Percentiles rank a stretch among this genome's conserved stretches.
Evolutionary conservation across 2,888 invertebrate species (phyloP).

Genomic region (Sarcophaga carnaria): DNA sequence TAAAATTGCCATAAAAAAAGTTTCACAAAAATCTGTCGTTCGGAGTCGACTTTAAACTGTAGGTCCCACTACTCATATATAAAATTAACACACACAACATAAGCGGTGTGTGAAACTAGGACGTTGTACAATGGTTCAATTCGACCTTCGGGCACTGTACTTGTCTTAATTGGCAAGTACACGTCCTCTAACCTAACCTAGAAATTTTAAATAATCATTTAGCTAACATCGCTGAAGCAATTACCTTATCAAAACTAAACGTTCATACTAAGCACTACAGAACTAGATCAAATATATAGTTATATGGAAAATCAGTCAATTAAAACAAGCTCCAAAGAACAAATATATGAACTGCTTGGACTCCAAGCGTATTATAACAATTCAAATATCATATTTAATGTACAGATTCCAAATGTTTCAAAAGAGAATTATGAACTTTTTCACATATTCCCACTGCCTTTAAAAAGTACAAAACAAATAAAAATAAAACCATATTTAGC

Average conservation of each 20-base stretch:
- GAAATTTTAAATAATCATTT: conserved; percentile 54
- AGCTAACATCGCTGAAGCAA: conserved; percentile 57
- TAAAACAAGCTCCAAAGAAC: conserved; percentile 43
- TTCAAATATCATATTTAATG: conserved; percentile 63
- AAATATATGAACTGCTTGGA: conserved; percentile 47
- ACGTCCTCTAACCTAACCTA: neutral
- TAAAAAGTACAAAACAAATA: conserved; percentile 54
- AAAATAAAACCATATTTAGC: conserved; percentile 57
- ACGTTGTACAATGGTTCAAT: no score
- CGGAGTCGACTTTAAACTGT: no score
- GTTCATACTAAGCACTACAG: conserved; percentile 56
- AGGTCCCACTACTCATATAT: no score
- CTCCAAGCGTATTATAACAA: conserved; percentile 59
- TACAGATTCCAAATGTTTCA: conserved; percentile 54
- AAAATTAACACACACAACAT: no score
- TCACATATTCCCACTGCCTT: conserved; percentile 56
- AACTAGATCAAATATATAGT: conserved; percentile 46
- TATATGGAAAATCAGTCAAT: conserved; percentile 51
- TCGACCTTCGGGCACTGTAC: no score
- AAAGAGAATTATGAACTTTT: conserved; percentile 47
- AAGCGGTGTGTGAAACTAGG: no score
- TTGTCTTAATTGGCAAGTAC: no score
- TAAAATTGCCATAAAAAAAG: no score
- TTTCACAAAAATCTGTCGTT: no score
- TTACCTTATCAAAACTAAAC: conserved; percentile 62